Evolutionary conservation across 1,140 invertebrate genomes (phyloP).

Genomic region (Rhyzopertha dominica): DNA sequence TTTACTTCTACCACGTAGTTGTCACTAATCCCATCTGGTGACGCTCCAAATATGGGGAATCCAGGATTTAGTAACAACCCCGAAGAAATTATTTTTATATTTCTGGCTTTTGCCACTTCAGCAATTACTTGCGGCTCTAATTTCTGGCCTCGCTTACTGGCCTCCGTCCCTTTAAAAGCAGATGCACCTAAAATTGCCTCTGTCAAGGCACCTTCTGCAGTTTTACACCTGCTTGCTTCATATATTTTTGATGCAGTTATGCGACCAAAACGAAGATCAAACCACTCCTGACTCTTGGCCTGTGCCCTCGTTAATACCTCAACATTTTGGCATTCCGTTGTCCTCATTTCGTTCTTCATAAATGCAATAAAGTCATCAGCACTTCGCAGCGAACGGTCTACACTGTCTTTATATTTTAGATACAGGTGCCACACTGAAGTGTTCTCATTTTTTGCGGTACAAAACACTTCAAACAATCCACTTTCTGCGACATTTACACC

Average conservation of each 20-base stretch:
- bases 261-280: conserved; percentile 39
- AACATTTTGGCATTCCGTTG: conserved; percentile 14
- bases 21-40: conserved; percentile 36
- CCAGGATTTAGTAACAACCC: background rate
- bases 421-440: conserved; percentile 6
- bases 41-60: conserved; percentile 35
- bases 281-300: conserved; percentile 28
- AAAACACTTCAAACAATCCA: conserved; percentile 7
- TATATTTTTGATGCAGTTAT: conserved; percentile 43
- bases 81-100: background rate
- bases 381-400: conserved; percentile 14
- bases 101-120: background rate
- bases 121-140: background rate
- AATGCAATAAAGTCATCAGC: conserved; percentile 17
- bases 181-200: conserved; percentile 34
- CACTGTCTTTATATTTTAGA: conserved; percentile 6
- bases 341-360: conserved; percentile 16
- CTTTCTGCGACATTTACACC: conserved; percentile 12
- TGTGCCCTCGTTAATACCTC: conserved; percentile 24
- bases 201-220: conserved; percentile 32
- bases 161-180: conserved; percentile 25
- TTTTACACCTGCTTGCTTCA: conserved; percentile 39
- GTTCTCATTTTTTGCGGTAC: background rate
- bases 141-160: background rate
- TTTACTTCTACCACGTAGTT: conserved; percentile 39